Conservation (phyloP, 2,888 invertebrate species). For the Brachylomia viminalis region DNA sequence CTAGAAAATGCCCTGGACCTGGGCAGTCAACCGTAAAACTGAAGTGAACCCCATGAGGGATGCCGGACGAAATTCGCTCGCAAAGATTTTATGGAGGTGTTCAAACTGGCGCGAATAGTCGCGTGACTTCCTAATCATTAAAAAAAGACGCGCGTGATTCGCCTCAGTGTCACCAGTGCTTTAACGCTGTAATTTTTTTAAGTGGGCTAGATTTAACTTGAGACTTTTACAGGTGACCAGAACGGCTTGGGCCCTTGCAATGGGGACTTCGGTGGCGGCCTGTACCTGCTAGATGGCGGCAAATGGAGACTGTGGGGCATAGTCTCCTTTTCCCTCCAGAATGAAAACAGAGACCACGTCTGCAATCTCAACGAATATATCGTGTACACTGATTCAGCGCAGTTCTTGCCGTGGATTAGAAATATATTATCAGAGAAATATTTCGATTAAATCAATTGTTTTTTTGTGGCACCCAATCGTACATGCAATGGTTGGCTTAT, state of each 20-base stretch:
- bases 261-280: slow-evolving; percentile 91
- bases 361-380: slow-evolving; percentile 92
- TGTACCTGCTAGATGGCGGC: slow-evolving; percentile 82
- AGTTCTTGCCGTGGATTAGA: slow-evolving; percentile 90
- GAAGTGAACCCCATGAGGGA: no score
- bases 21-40: no score
- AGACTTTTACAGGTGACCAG: slow-evolving; percentile 77
- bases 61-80: no score
- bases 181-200: no score
- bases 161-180: no score
- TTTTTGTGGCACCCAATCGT: background rate
- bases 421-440: slow-evolving; percentile 69
- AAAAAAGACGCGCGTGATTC: no score
- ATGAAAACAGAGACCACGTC: slow-evolving; percentile 77
- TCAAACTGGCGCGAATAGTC: no score
- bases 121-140: no score
- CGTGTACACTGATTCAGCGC: slow-evolving; percentile 92
- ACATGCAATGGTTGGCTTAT: background rate
- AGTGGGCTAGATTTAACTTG: no score
- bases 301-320: slow-evolving; percentile 88
- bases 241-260: slow-evolving; percentile 89
- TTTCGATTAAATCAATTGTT: background rate
- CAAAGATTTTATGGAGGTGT: no score
- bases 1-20: no score
- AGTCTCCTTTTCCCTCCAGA: slow-evolving; percentile 84